These are phyloP conservation scores for Porites lobata DNA, from an alignment of 92 coral and sea anemone genomes.

Conservation along the genomic window DNA sequence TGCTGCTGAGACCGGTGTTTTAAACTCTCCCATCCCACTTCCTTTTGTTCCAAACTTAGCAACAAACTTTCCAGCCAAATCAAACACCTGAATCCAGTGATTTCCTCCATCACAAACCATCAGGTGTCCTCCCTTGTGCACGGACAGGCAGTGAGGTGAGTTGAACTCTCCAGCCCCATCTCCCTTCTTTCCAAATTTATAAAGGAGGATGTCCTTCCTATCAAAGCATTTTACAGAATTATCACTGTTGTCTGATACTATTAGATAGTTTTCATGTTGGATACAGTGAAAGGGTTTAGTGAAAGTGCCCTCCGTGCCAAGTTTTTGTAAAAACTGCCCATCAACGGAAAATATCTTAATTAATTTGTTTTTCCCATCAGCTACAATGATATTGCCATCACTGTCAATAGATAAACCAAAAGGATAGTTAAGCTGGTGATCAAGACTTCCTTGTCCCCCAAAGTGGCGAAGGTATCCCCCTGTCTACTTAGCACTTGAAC, in stretches of 20 bases:
- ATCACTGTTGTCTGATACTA: background rate
- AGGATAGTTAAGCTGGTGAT: background rate
- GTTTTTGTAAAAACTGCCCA: background rate
- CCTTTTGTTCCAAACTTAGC: background rate
- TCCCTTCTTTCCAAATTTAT: background rate
- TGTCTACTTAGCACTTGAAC: background rate
- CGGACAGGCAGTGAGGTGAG: background rate
- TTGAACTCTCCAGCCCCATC: background rate
- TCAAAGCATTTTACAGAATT: too few species aligned
- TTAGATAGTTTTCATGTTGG: background rate
- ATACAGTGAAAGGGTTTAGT: background rate
- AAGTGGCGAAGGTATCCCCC: background rate
- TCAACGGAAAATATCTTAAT: background rate
- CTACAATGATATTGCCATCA: background rate
- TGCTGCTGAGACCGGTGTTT: background rate
- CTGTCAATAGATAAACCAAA: background rate
- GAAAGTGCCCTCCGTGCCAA: background rate
- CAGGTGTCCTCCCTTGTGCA: background rate
- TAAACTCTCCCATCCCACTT: background rate
- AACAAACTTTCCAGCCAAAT: background rate
- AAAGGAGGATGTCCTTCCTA: background rate
- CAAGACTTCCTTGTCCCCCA: background rate
- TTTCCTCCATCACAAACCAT: background rate
- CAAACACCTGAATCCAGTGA: background rate
- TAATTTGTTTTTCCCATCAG: background rate